A percentile compares a stretch with the other conserved stretches of the same genome.
Conservation (phyloP, 2,113 vertebrate genomes). For the Thalassarche chlororhynchos region DNA sequence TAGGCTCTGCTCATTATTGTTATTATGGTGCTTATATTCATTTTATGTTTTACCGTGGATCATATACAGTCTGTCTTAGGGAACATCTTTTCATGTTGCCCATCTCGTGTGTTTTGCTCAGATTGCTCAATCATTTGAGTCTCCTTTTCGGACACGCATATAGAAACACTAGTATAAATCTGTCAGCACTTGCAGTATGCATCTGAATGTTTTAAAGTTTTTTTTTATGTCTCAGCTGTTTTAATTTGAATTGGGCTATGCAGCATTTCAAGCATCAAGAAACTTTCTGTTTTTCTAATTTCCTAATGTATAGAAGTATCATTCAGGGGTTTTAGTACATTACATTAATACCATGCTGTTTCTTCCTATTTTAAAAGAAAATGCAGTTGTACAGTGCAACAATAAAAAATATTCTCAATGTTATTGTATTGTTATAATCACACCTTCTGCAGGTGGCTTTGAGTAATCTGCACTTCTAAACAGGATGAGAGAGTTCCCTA, state of each 20-base stretch:
- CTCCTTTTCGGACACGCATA: neutral
- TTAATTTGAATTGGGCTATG: neutral
- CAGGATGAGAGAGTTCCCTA: neutral
- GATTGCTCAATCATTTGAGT: neutral
- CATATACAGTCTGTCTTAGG: neutral
- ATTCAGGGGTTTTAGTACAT: neutral
- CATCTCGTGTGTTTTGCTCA: neutral
- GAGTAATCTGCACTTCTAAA: neutral
- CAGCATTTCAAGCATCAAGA: neutral
- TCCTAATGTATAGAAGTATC: neutral
- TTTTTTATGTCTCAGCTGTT: neutral
- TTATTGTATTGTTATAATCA: neutral
- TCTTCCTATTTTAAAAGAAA: neutral
- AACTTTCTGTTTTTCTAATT: neutral
- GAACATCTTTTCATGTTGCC: neutral
- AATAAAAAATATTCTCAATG: neutral
- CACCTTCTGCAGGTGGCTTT: neutral
- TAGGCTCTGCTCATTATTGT: neutral
- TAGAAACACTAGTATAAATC: neutral
- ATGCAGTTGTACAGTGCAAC: neutral
- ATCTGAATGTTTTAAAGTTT: neutral
- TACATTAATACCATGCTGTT: neutral
- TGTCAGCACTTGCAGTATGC: neutral
- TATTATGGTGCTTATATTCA: neutral
- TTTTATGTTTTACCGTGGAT: neutral